Evolutionary conservation across 2,113 vertebrate species (phyloP).

Genomic region (Trematomus loennbergii): DNA sequence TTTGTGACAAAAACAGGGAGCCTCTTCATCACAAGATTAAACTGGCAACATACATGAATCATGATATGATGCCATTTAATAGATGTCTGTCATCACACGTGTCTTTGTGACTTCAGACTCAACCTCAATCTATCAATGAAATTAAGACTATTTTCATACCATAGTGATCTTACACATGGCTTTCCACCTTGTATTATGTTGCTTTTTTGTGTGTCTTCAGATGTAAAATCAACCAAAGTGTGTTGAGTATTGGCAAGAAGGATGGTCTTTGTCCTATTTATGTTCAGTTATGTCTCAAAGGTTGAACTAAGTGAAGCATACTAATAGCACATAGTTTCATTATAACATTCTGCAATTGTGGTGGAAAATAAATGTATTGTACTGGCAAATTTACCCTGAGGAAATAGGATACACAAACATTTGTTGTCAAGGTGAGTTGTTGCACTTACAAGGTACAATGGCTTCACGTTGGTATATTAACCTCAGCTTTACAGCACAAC

Average conservation of each 20-base stretch:
- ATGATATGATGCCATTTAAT: background rate
- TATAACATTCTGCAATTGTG: background rate
- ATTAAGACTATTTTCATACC: background rate
- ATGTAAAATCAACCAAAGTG: background rate
- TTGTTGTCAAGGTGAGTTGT: too few species aligned
- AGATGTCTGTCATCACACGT: background rate
- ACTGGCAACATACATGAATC: background rate
- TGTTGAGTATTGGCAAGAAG: background rate
- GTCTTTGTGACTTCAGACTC: conserved; percentile 2
- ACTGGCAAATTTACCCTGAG: too few species aligned
- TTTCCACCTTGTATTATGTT: background rate
- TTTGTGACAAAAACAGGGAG: background rate
- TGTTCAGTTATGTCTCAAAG: background rate
- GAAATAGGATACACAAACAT: too few species aligned
- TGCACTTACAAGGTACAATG: too few species aligned
- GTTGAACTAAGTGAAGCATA: background rate
- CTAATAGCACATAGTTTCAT: background rate
- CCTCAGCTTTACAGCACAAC: too few species aligned
- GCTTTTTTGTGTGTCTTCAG: conserved; percentile 5
- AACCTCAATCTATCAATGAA: background rate
- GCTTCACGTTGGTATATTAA: too few species aligned
- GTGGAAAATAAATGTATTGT: background rate
- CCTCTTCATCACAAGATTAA: background rate
- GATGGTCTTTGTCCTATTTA: background rate
- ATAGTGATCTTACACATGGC: background rate